These are phyloP conservation scores for Xestia ashworthii DNA, from an alignment of 2,888 invertebrate species.

Conservation along the genomic window DNA sequence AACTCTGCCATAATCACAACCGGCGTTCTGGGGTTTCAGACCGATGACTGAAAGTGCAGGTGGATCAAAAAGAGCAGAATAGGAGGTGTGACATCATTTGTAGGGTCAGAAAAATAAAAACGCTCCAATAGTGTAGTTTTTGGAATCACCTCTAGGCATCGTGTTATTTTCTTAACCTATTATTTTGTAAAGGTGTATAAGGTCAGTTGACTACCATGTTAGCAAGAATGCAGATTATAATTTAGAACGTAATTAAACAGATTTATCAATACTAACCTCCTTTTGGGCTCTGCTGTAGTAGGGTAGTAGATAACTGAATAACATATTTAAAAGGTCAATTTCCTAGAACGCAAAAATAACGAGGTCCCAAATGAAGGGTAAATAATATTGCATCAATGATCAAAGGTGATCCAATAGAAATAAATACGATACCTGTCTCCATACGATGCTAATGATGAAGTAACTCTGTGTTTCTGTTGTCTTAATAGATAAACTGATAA, in stretches of 20 bases:
- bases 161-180: not conserved
- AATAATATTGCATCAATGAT: slow-evolving; percentile 39
- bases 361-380: slow-evolving; percentile 20
- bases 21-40: not conserved
- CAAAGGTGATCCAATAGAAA: slow-evolving; percentile 24
- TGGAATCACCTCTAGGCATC: not conserved
- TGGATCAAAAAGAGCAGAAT: not conserved
- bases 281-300: not conserved
- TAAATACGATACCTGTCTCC: not conserved
- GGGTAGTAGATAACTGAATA: not conserved
- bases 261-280: not conserved
- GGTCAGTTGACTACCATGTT: not conserved
- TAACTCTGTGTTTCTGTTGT: not conserved
- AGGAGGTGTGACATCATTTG: not conserved
- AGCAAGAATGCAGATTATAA: not conserved
- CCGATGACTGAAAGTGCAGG: not conserved
- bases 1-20: not conserved
- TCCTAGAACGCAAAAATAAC: slow-evolving; percentile 24
- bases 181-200: not conserved
- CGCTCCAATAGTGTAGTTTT: not conserved
- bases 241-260: not conserved
- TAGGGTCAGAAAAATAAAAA: not conserved
- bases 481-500: not conserved
- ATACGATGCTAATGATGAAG: slow-evolving; percentile 20
- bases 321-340: slow-evolving; percentile 2